Conservation (phyloP, 35 echinoderm and acorn worm species). For the Nesometra sesokonis region DNA sequence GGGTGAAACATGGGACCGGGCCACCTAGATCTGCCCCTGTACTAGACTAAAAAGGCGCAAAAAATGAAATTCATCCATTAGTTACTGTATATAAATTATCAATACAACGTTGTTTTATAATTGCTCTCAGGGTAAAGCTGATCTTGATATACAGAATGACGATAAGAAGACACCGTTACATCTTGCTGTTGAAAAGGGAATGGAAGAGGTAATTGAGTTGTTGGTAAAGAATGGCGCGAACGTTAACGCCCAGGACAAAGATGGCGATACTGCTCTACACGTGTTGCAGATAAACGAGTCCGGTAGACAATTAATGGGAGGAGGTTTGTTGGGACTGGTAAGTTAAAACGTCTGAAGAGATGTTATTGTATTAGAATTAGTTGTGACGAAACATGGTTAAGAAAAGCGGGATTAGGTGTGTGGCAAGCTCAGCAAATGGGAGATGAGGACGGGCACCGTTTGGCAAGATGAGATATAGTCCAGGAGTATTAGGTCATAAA, state of each 20-base stretch:
- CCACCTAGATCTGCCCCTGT: too few species aligned
- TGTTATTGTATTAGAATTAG: too few species aligned
- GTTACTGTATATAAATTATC: background rate
- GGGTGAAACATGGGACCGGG: too few species aligned
- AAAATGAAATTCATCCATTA: background rate
- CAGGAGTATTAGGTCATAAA: too few species aligned
- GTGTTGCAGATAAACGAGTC: constrained; percentile 26
- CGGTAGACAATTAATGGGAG: background rate
- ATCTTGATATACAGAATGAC: constrained; percentile 13
- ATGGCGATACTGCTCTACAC: constrained; percentile 44
- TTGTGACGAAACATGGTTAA: too few species aligned
- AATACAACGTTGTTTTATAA: background rate
- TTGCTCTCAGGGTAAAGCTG: constrained; percentile 5
- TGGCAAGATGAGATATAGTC: too few species aligned
- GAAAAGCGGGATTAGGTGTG: too few species aligned
- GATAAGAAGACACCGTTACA: constrained; percentile 19
- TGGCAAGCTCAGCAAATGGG: too few species aligned
- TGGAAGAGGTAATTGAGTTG: constrained; percentile 14
- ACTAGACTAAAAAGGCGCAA: background rate
- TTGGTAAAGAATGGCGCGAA: constrained; percentile 43
- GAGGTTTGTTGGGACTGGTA: background rate
- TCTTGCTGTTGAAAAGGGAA: constrained; percentile 20
- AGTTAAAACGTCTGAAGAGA: too few species aligned
- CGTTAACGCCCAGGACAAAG: constrained; percentile 39
- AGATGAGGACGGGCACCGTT: too few species aligned